These are phyloP conservation scores for Tribolium freemani DNA, from an alignment of 2,888 invertebrate species.

Conservation along the genomic window DNA sequence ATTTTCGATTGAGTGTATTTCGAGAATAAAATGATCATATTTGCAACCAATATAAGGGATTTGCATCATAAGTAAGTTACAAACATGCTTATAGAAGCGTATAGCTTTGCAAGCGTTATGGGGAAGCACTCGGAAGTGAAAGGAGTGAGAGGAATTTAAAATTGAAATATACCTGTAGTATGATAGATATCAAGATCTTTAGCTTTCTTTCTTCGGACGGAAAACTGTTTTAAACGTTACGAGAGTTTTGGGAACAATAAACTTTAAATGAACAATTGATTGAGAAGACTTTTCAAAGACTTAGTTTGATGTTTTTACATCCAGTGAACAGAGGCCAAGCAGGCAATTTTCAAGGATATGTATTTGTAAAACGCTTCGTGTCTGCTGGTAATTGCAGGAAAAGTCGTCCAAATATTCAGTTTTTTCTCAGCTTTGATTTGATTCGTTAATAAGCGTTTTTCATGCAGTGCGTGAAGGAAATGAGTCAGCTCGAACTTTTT, in stretches of 20 bases:
- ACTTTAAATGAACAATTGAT: not conserved
- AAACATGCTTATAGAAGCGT: slow-evolving; percentile 3
- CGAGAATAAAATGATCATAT: not conserved
- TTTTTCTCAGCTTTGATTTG: not conserved
- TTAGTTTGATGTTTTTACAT: not conserved
- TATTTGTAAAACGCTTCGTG: not conserved
- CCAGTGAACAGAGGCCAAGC: no score
- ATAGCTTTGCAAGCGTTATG: not conserved
- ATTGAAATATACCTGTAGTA: slow-evolving; percentile 6
- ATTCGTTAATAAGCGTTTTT: not conserved
- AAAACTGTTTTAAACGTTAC: not conserved
- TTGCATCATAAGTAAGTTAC: slow-evolving; percentile 6
- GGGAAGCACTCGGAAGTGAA: slow-evolving; percentile 7
- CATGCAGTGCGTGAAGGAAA: slow-evolving; percentile 3
- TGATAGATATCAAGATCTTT: slow-evolving; percentile 8
- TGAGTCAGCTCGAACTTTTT: not conserved
- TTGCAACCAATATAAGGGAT: not conserved
- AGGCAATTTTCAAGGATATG: not conserved
- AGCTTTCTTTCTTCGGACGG: not conserved
- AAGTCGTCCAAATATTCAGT: not conserved
- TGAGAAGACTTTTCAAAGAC: not conserved
- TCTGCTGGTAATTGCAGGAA: not conserved
- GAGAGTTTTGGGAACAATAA: slow-evolving; percentile 1
- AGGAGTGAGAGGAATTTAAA: slow-evolving; percentile 16
- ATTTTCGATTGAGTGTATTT: not conserved